phyloP scores from a whole-genome alignment of 2,888 invertebrate genomes.

The Microctonus hyperodae region DNA sequence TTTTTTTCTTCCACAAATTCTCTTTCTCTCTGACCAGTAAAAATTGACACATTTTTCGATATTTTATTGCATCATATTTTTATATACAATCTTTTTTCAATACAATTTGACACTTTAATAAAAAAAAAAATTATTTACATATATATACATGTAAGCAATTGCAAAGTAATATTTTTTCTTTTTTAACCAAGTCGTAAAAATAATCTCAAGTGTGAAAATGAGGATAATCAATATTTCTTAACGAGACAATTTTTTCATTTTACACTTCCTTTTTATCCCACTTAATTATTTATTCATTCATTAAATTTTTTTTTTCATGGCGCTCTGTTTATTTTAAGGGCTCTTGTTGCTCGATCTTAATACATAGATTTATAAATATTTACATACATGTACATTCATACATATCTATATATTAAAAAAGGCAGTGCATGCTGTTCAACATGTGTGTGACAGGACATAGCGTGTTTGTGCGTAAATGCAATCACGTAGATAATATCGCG shows the following conservation, averaged over 20 bases:
- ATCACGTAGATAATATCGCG: constrained; percentile 38
- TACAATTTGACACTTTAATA: not conserved
- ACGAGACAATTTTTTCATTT: constrained; percentile 19
- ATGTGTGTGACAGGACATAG: constrained; percentile 14
- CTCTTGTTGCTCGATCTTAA: not conserved
- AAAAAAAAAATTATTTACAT: not conserved
- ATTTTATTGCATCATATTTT: not conserved
- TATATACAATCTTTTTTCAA: not conserved
- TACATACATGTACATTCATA: not conserved
- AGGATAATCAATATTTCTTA: constrained; percentile 31
- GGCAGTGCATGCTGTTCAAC: not conserved
- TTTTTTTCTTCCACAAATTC: not conserved
- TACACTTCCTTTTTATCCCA: not conserved
- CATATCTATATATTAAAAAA: not conserved
- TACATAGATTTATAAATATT: not conserved
- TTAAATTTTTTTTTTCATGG: not conserved
- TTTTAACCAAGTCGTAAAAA: not conserved
- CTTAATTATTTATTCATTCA: too few species aligned
- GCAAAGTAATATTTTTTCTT: not conserved
- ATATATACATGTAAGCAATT: not conserved
- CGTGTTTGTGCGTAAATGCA: constrained; percentile 34
- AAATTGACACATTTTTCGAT: not conserved
- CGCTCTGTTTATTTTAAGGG: constrained; percentile 3
- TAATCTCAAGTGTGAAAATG: constrained; percentile 4
- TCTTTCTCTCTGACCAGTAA: not conserved